phyloP scores from a whole-genome alignment of 2,888 invertebrate species.

The Nomada goodeniana region DNA sequence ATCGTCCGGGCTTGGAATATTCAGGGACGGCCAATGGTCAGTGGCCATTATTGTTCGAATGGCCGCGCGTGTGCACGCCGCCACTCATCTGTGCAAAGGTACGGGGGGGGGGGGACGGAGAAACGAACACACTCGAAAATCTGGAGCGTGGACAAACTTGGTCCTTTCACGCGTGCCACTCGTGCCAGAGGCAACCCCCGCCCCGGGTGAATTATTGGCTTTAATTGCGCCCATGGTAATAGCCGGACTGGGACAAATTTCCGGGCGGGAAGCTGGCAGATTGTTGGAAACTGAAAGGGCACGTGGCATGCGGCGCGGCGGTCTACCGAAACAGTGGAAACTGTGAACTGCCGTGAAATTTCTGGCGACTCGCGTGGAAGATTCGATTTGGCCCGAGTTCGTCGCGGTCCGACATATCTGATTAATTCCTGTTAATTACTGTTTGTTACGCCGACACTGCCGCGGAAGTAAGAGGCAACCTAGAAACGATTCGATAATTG shows the following conservation, averaged over 20 bases:
- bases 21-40: conserved; percentile 81
- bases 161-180: conserved; percentile 53
- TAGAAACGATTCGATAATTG: too few relatives aligned
- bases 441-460: too few relatives aligned
- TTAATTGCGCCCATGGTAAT: conserved; percentile 78
- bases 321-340: not conserved
- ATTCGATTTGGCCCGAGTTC: not conserved
- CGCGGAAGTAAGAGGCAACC: too few relatives aligned
- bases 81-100: conserved; percentile 4
- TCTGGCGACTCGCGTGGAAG: conserved; percentile 2
- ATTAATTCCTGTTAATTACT: not conserved
- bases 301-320: conserved; percentile 64
- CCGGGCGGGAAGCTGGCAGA: conserved; percentile 71
- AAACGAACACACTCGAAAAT: conserved; percentile 69
- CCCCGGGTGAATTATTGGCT: conserved; percentile 81
- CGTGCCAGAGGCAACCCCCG: conserved; percentile 21
- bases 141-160: conserved; percentile 61
- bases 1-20: conserved; percentile 78
- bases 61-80: conserved; percentile 34
- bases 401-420: not conserved
- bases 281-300: conserved; percentile 55
- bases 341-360: conserved; percentile 22
- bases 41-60: conserved; percentile 77
- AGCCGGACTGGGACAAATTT: conserved; percentile 78
- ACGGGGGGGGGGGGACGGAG: not conserved